Conservation (phyloP, 2,888 invertebrate genomes). For the Acanthosepion esculentum region DNA sequence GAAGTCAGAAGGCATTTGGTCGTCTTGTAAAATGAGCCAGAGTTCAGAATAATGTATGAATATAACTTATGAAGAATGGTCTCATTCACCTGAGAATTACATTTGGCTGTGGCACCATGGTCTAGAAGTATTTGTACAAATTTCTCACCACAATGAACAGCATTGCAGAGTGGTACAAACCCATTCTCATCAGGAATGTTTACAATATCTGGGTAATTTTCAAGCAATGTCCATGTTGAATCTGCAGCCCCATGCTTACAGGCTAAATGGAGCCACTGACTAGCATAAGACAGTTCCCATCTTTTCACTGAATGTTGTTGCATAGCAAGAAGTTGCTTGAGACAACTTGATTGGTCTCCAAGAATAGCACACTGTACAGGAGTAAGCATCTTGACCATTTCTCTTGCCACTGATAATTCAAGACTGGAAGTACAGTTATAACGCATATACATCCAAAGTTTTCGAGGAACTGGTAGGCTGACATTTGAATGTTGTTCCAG, state of each 20-base stretch:
- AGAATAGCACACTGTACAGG: conserved; percentile 72
- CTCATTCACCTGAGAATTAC: conserved; percentile 83
- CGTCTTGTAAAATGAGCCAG: conserved; percentile 80
- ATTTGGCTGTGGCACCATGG: conserved; percentile 83
- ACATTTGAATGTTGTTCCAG: conserved; percentile 82
- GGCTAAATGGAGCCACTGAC: conserved; percentile 62
- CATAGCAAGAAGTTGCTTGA: conserved; percentile 64
- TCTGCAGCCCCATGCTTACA: conserved; percentile 79
- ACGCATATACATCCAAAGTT: conserved; percentile 57
- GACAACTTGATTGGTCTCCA: conserved; percentile 67
- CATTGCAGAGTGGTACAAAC: conserved; percentile 85
- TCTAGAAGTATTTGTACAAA: conserved; percentile 78
- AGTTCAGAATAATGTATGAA: conserved; percentile 66
- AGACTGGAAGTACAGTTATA: conserved; percentile 68
- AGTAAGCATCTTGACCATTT: conserved; percentile 57
- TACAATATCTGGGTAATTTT: conserved; percentile 63
- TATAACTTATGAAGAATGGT: conserved; percentile 78
- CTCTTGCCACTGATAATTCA: conserved; percentile 33
- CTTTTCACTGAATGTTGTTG: conserved; percentile 62
- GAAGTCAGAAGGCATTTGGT: conserved; percentile 83
- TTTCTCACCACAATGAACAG: conserved; percentile 83
- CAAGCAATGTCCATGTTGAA: conserved; percentile 69
- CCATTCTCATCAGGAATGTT: conserved; percentile 78
- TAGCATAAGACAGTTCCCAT: conserved; percentile 48
- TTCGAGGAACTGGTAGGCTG: conserved; percentile 85